Evolutionary conservation across 1,140 invertebrate species (phyloP), one percentile per base, ranked within the genome.

Genomic region (Acyrthosiphon pisum): DNA sequence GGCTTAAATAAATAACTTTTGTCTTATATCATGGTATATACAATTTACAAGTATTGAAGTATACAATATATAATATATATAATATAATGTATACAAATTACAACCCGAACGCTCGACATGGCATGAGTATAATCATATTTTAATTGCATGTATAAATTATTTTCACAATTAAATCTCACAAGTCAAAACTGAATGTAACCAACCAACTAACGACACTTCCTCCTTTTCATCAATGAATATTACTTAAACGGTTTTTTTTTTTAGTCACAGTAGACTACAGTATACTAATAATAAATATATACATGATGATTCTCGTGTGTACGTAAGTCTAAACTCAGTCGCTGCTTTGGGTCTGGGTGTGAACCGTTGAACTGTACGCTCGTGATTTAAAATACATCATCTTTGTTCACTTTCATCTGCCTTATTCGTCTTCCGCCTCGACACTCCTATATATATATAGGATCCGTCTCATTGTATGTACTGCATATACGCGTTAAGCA

Each of bases 331-430:
- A 22, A 53, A 22, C 22, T 53, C 87, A 9, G 18, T 35, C 37
- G 30, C 20, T 44, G 26, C 37, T 44, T 90, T 68, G 6, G 53
- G 4, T 56, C 88, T 53, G 88, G 88, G 53, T 41, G 88, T 90
- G 35, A 41, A 46, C 44, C 44, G 44, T 9, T 9, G 7, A 90
- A 41, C 56, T 14, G 26, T 30, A n/a, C 87, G 20, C 48, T 35
- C 48, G 87, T 68, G 89, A 90, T 44, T n/a, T 68, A 68, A 60
- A 60, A 90, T 44, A 90, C 53, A 68, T 90, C 89, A 68, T 90
- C 53, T 60, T 68, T 90, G 53, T 90, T 68, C 89, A 44, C 53
- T 90, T 90, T 90, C 89, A 44, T 90, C 50, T 56, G 50, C 56
- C 56, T 90, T 56, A 44, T 90, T 44, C 37, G 89, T 90, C 56